These are phyloP conservation scores for Petrocephalus microphthalmus DNA, from an alignment of 2,113 vertebrate genomes.

Conservation along the genomic window DNA sequence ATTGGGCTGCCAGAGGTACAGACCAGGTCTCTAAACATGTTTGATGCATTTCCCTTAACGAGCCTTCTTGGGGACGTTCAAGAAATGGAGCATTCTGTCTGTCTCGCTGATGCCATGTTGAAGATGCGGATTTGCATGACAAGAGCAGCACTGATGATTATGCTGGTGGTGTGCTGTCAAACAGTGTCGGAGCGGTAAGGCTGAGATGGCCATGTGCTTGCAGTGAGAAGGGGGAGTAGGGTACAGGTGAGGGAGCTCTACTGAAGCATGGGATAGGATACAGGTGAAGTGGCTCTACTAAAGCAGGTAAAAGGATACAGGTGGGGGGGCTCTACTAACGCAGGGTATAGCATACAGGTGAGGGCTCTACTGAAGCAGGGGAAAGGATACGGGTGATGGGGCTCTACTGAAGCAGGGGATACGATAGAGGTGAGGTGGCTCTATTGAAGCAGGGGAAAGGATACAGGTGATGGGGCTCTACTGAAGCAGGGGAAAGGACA, in stretches of 20 bases:
- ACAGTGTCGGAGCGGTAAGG: background rate
- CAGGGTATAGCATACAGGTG: background rate
- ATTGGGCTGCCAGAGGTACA: slow-evolving; percentile 16
- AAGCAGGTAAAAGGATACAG: background rate
- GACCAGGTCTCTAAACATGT: slow-evolving; percentile 38
- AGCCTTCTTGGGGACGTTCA: slow-evolving; percentile 41
- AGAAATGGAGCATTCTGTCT: slow-evolving; percentile 32
- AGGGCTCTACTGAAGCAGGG: background rate
- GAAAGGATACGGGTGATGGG: too few species aligned
- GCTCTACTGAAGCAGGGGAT: too few species aligned
- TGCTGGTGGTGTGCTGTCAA: background rate
- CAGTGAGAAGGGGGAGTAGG: background rate
- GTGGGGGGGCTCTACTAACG: background rate
- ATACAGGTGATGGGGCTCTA: background rate
- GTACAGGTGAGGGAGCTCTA: background rate
- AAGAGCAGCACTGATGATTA: background rate
- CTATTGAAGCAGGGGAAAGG: background rate
- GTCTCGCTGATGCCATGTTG: background rate
- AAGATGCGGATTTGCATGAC: background rate
- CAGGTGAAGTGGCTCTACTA: background rate
- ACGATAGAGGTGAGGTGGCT: too few species aligned
- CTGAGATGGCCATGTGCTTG: background rate
- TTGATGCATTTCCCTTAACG: slow-evolving; percentile 51
- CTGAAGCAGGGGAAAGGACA: background rate
- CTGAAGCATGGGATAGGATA: background rate